These are phyloP conservation scores for Leptocoma aspasia DNA, from an alignment of 2,113 vertebrate species.

Conservation along the genomic window DNA sequence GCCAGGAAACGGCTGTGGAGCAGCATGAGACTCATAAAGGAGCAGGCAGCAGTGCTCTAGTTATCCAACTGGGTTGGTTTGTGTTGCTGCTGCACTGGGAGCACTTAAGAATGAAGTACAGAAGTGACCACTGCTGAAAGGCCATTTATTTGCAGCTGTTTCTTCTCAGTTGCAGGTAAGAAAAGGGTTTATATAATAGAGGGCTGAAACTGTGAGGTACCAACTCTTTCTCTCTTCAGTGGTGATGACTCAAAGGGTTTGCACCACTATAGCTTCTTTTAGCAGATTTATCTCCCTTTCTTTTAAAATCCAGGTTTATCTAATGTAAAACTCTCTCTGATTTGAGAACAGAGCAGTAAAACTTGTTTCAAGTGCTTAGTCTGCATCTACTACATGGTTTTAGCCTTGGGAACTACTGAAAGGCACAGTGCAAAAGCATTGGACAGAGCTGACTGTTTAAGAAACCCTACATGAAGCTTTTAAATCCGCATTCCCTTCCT, in stretches of 20 bases:
- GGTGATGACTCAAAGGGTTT: background rate
- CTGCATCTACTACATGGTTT: background rate
- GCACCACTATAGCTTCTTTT: background rate
- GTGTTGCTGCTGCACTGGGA: background rate
- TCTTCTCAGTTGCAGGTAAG: constrained; percentile 1
- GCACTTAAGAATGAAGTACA: background rate
- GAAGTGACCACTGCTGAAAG: background rate
- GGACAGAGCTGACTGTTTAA: background rate
- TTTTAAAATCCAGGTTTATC: constrained; percentile 2
- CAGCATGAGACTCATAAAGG: background rate
- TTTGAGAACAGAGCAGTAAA: constrained; percentile 19
- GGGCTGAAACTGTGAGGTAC: background rate
- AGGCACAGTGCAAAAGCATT: background rate
- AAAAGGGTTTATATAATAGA: background rate
- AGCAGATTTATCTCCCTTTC: background rate
- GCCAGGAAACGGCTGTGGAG: background rate
- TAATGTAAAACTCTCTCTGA: background rate
- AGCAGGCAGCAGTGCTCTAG: background rate
- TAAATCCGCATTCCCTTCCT: background rate
- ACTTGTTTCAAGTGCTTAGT: background rate
- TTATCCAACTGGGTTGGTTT: background rate
- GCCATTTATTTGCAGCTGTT: background rate
- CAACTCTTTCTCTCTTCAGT: background rate
- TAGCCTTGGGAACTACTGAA: background rate
- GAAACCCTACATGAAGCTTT: background rate